Evolutionary conservation across 2,888 invertebrate species (phyloP).

Genomic region (Apamea monoglypha): DNA sequence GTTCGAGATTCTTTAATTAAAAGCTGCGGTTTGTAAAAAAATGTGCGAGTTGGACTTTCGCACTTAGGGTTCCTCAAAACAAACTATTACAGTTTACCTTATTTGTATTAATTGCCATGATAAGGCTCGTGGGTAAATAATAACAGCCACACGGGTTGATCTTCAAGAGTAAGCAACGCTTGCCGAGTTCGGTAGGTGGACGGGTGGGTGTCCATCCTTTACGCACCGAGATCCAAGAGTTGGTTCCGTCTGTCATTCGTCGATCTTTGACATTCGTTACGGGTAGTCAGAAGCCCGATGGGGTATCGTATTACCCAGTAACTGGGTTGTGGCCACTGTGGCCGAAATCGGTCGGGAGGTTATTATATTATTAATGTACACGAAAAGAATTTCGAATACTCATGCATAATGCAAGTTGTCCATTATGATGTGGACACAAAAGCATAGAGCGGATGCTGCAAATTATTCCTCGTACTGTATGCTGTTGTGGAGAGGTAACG

Average conservation of each 20-base stretch:
- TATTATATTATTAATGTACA: background rate
- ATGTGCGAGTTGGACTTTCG: background rate
- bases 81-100: background rate
- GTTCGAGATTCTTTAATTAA: background rate
- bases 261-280: background rate
- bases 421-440: constrained; percentile 39
- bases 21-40: background rate
- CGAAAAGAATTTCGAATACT: constrained; percentile 38
- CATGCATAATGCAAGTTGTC: constrained; percentile 47
- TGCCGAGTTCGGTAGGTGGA: background rate
- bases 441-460: constrained; percentile 23
- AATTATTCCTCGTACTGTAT: constrained; percentile 31
- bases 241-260: background rate
- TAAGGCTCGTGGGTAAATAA: background rate
- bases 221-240: background rate
- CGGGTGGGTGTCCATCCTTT: background rate
- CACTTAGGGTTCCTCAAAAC: background rate
- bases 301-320: background rate
- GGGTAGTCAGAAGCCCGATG: background rate
- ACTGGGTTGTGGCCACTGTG: background rate
- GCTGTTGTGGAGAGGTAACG: background rate
- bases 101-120: background rate
- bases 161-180: background rate
- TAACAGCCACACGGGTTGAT: too few relatives aligned
- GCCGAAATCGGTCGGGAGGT: too few relatives aligned